Evolutionary conservation across 1,140 invertebrate genomes (phyloP).

Genomic region (Hermetia illucens): DNA sequence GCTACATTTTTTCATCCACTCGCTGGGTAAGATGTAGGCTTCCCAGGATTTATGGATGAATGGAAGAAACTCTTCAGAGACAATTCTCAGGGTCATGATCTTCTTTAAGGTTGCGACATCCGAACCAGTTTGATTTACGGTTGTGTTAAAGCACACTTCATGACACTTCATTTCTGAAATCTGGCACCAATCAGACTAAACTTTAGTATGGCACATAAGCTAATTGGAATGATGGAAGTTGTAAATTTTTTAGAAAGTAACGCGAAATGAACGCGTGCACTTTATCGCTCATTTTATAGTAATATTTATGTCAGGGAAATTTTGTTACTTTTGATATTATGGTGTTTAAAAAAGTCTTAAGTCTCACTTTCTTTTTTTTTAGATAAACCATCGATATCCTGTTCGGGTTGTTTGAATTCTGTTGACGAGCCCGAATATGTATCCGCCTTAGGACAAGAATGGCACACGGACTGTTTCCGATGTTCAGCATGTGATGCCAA

Average conservation of each 20-base stretch:
- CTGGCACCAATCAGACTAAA: too few relatives aligned
- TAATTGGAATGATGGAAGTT: background rate
- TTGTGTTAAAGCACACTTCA: too few relatives aligned
- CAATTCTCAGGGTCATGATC: too few relatives aligned
- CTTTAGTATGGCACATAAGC: background rate
- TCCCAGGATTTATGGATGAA: too few relatives aligned
- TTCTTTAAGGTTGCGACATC: too few relatives aligned
- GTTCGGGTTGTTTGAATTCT: conserved; percentile 61
- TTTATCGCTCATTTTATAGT: background rate
- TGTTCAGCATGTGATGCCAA: conserved; percentile 75
- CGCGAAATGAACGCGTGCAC: background rate
- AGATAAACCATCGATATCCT: conserved; percentile 17
- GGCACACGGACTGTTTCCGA: conserved; percentile 78
- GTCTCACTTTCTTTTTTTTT: background rate
- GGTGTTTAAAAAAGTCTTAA: background rate
- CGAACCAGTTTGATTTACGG: too few relatives aligned
- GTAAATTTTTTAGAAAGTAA: background rate
- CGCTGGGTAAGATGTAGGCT: too few relatives aligned
- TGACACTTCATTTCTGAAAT: too few relatives aligned
- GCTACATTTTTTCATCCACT: too few relatives aligned
- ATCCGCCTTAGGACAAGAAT: conserved; percentile 65
- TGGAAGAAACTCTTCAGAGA: too few relatives aligned
- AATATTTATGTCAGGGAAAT: background rate
- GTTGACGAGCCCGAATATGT: conserved; percentile 61
- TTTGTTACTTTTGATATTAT: background rate